phyloP scores from a whole-genome alignment of 2,888 invertebrate species.

The Pterobdella sp. region DNA sequence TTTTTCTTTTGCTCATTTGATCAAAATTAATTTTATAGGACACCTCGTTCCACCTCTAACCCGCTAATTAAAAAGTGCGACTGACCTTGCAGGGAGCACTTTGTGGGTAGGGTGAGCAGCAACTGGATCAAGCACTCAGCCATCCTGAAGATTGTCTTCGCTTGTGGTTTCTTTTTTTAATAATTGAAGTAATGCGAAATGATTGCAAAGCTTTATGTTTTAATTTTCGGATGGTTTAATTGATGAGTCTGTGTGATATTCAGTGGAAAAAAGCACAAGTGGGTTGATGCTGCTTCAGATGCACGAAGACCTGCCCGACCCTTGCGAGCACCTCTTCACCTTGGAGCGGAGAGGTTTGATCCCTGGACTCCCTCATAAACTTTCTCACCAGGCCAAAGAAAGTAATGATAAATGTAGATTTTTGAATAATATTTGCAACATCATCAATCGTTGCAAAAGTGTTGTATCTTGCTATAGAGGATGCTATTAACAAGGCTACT shows the following conservation, averaged over 20 bases:
- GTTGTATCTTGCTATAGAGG: no score
- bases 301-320: conserved; percentile 15
- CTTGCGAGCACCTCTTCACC: conserved; percentile 6
- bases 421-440: no score
- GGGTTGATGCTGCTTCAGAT: not conserved
- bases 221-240: not conserved
- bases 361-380: not conserved
- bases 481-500: not conserved
- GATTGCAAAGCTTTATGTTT: no score
- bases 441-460: no score
- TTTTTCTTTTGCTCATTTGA: no score
- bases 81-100: no score
- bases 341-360: not conserved
- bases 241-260: not conserved
- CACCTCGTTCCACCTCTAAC: no score
- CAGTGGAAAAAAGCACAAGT: not conserved
- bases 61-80: no score
- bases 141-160: not conserved
- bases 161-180: not conserved
- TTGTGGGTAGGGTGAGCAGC: not conserved
- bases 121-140: not conserved
- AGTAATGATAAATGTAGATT: no score
- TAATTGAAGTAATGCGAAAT: no score
- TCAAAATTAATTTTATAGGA: no score
- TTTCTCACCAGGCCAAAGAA: no score